Evolutionary conservation across 2,888 invertebrate genomes (phyloP).

Genomic region (Teleogryllus oceanicus): DNA sequence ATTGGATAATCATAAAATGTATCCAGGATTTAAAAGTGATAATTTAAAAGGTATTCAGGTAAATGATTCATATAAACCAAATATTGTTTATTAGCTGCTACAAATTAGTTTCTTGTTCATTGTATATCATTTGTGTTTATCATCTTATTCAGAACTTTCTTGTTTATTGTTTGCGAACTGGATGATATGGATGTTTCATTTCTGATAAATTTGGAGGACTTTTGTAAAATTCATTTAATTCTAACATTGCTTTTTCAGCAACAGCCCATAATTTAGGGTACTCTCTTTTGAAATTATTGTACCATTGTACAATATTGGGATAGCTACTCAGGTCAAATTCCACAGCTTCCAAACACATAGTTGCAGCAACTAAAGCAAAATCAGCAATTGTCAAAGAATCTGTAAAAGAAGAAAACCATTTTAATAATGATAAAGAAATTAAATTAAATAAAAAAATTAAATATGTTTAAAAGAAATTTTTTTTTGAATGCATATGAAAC

Average conservation of each 20-base stretch:
- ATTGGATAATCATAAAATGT: too few species aligned
- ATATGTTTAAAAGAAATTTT: too few species aligned
- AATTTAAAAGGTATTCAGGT: too few species aligned
- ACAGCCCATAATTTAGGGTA: conserved; percentile 69
- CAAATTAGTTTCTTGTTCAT: too few species aligned
- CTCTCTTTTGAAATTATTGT: conserved; percentile 63
- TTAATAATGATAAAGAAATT: too few species aligned
- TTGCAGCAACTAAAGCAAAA: conserved; percentile 66
- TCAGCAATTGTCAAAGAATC: conserved; percentile 72
- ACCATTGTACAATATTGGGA: conserved; percentile 62
- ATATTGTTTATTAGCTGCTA: too few species aligned
- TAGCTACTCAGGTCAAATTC: conserved; percentile 62
- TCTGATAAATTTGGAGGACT: conserved; percentile 70
- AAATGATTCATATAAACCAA: too few species aligned
- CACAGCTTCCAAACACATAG: conserved; percentile 70
- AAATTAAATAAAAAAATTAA: too few species aligned
- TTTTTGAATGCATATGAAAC: too few species aligned
- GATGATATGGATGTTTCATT: conserved; percentile 71
- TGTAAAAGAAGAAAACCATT: conserved; percentile 39
- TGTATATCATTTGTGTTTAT: too few species aligned
- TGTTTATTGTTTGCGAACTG: conserved; percentile 45
- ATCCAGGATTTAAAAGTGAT: too few species aligned
- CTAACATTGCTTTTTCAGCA: conserved; percentile 64
- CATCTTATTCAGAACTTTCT: neutral
- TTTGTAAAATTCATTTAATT: conserved; percentile 62